Conservation (phyloP, 2,888 invertebrate genomes). For the Amiota communis region DNA sequence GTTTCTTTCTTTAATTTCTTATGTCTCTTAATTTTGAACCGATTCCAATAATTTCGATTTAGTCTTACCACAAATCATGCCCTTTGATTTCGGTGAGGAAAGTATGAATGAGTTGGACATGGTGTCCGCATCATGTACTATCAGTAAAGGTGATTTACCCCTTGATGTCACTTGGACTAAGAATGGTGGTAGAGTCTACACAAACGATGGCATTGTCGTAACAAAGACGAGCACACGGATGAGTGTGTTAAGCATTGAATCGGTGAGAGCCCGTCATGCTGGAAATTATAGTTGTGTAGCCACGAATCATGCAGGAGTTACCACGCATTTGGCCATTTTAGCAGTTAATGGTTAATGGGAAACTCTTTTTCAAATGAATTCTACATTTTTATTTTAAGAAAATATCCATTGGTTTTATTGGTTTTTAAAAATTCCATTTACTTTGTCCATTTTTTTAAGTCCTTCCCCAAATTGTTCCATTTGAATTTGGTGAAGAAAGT, state of each 20-base stretch:
- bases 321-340: constrained; percentile 76
- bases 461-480: constrained; percentile 82
- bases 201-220: constrained; percentile 76
- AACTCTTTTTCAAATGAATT: not conserved
- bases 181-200: constrained; percentile 74
- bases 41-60: not conserved
- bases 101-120: constrained; percentile 81
- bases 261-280: constrained; percentile 77
- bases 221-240: constrained; percentile 78
- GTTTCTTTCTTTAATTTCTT: constrained; percentile 35
- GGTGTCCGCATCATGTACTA: constrained; percentile 81
- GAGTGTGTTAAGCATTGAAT: constrained; percentile 78
- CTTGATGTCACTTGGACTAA: constrained; percentile 83
- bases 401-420: constrained; percentile 30
- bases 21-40: constrained; percentile 20
- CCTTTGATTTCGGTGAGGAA: constrained; percentile 82
- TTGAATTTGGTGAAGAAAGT: constrained; percentile 81
- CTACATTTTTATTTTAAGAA: constrained; percentile 39
- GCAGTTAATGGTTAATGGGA: constrained; percentile 76
- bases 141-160: constrained; percentile 85
- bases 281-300: constrained; percentile 80
- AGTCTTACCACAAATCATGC: constrained; percentile 83
- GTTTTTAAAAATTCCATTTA: constrained; percentile 10
- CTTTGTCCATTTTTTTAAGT: constrained; percentile 72
- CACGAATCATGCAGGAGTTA: constrained; percentile 77